phyloP scores from a whole-genome alignment of 2,113 vertebrate genomes.

The Tychaedon coryphoeus region DNA sequence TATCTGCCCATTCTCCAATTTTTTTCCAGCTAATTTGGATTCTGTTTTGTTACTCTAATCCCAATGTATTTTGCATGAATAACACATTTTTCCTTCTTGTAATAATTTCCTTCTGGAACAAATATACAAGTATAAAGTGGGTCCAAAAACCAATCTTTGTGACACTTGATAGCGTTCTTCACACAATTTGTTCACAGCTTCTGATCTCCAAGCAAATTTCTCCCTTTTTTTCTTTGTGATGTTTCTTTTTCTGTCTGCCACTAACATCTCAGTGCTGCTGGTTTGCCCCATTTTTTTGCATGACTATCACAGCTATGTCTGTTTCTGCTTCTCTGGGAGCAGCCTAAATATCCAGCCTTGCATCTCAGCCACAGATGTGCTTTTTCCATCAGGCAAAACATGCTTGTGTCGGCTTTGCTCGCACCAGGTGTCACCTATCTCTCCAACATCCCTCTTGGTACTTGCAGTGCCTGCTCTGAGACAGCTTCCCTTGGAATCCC shows the following conservation, averaged over 20 bases:
- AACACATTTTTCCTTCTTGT: conserved; percentile 13
- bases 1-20: not conserved
- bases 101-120: not conserved
- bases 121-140: not conserved
- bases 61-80: not conserved
- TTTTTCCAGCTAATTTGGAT: conserved; percentile 29
- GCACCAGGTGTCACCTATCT: not conserved
- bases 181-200: not conserved
- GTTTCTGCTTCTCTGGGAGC: not conserved
- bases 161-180: not conserved
- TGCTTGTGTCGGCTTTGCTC: not conserved
- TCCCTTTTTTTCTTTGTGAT: not conserved
- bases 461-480: not conserved
- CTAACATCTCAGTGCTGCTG: not conserved
- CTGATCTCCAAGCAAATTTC: not conserved
- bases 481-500: not conserved
- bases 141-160: not conserved
- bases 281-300: not conserved
- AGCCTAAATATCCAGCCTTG: not conserved
- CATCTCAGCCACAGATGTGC: not conserved
- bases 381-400: not conserved
- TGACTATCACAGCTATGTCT: not conserved
- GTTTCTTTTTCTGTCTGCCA: not conserved
- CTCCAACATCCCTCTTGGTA: not conserved
- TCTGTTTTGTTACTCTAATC: not conserved